A percentile compares a stretch with the other conserved stretches of the same genome.
Conservation (phyloP, 2,113 vertebrate genomes). For the Nothocercus julius region DNA sequence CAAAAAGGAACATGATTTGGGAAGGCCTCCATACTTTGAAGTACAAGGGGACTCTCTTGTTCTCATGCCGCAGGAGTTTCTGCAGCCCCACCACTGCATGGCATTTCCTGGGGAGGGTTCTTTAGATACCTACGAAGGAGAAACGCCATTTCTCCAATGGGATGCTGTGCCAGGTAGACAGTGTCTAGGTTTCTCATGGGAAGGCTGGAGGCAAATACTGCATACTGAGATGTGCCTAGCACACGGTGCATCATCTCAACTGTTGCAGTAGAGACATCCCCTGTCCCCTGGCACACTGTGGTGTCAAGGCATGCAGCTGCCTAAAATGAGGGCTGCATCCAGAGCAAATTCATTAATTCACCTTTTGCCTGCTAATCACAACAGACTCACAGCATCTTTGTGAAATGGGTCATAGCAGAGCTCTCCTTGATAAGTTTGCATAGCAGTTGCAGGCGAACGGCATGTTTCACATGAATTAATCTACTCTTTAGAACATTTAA, state of each 20-base stretch:
- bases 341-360: not conserved
- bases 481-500: not conserved
- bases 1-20: not conserved
- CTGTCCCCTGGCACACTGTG: rapidly evolving
- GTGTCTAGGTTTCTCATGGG: not conserved
- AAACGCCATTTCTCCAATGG: not conserved
- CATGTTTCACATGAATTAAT: not conserved
- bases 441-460: not conserved
- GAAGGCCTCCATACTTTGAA: not conserved
- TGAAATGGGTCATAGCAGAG: not conserved
- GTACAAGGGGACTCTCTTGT: not conserved
- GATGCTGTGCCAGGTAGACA: not conserved
- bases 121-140: not conserved
- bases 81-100: not conserved
- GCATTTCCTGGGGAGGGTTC: not conserved
- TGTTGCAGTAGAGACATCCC: not conserved
- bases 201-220: not conserved
- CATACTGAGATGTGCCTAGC: not conserved
- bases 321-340: not conserved
- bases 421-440: not conserved
- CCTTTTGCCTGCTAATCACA: not conserved
- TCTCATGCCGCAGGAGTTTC: not conserved
- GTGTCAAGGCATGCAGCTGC: rapidly evolving
- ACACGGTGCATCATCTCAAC: not conserved
- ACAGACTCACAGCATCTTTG: not conserved